phyloP scores from a whole-genome alignment of 2,797 vertebrate genomes.

The Muraenolepis orangiensis region DNA sequence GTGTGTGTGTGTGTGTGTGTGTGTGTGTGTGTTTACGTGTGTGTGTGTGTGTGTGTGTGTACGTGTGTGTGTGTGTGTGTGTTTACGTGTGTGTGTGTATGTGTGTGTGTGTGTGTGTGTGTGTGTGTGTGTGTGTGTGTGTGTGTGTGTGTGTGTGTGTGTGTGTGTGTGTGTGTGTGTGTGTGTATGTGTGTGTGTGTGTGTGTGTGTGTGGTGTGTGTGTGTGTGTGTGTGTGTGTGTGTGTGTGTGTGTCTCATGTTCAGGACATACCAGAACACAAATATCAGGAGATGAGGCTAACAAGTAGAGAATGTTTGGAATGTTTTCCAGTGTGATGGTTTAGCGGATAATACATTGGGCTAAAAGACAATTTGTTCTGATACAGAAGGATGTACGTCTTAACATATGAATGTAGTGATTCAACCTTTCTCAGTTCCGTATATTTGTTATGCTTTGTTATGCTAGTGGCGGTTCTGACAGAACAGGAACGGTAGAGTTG shows the following conservation, averaged over 20 bases:
- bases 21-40: too few relatives aligned
- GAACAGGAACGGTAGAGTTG: background rate
- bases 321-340: constrained; percentile 54
- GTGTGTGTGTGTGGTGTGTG: background rate
- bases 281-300: constrained; percentile 37
- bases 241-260: too few relatives aligned
- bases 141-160: background rate
- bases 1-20: too few relatives aligned
- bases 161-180: too few relatives aligned
- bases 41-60: too few relatives aligned
- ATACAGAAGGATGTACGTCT: background rate
- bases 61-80: background rate
- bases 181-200: background rate
- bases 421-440: background rate
- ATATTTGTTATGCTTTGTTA: background rate
- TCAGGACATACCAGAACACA: constrained; percentile 38
- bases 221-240: too few relatives aligned
- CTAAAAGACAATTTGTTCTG: constrained; percentile 11
- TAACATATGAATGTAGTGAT: background rate
- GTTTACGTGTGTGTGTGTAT: too few relatives aligned
- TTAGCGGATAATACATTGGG: background rate
- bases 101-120: too few relatives aligned
- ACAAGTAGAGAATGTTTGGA: constrained; percentile 61
- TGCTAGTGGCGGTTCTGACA: background rate
- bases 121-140: too few relatives aligned